Evolutionary conservation across 2,888 invertebrate genomes (phyloP).

Genomic region (Xestia ashworthii): DNA sequence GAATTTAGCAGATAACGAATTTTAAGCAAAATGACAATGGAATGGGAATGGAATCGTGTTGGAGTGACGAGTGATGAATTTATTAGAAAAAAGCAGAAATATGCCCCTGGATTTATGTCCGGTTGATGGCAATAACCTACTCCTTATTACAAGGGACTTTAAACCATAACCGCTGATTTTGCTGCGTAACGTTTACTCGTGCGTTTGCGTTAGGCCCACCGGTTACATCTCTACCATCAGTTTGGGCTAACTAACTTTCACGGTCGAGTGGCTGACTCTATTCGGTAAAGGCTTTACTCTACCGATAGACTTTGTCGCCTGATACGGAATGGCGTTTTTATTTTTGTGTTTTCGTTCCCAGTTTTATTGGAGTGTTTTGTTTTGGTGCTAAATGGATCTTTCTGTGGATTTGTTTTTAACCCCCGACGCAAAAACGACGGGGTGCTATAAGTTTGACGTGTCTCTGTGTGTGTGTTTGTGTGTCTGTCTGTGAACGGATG

Average conservation of each 20-base stretch:
- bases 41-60: too few species aligned
- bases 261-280: conserved; percentile 55
- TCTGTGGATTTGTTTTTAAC: background rate
- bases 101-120: too few species aligned
- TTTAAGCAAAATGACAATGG: too few species aligned
- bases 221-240: conserved; percentile 52
- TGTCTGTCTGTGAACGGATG: too few species aligned
- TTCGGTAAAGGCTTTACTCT: conserved; percentile 50
- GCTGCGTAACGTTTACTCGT: background rate
- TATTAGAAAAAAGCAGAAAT: too few species aligned
- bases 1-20: too few species aligned
- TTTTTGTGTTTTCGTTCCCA: background rate
- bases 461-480: too few species aligned
- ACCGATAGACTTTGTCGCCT: conserved; percentile 31
- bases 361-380: background rate
- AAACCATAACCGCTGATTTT: conserved; percentile 2
- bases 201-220: background rate
- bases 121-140: too few species aligned
- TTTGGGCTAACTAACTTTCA: conserved; percentile 66
- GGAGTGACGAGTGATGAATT: too few species aligned
- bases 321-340: conserved; percentile 1
- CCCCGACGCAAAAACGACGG: too few species aligned
- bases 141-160: too few species aligned
- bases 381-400: background rate
- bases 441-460: too few species aligned